phyloP scores from a whole-genome alignment of 2,113 vertebrate species.

The Gulo gulo region DNA sequence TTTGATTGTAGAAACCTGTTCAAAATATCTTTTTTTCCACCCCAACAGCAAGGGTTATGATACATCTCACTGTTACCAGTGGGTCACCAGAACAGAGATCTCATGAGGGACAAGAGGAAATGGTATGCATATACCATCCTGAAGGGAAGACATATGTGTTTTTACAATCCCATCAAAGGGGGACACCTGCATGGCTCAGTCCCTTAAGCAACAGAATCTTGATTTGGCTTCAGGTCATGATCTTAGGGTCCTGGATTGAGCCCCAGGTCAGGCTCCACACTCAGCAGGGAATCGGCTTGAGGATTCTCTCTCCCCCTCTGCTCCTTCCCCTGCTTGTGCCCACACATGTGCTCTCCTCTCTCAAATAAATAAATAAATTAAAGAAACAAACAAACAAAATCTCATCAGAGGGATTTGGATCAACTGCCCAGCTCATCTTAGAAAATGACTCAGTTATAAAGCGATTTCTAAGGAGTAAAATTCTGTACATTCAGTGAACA shows the following conservation, averaged over 20 bases:
- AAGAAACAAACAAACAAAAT: not conserved
- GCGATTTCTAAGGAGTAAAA: not conserved
- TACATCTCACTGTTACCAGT: not conserved
- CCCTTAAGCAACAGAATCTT: not conserved
- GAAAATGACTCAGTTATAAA: not conserved
- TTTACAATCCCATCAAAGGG: not conserved
- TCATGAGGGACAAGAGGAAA: not conserved
- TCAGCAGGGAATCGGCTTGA: not conserved
- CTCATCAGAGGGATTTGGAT: not conserved
- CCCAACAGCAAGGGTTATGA: not conserved
- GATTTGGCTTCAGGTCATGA: not conserved
- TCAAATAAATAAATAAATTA: not conserved
- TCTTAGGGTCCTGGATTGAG: not conserved
- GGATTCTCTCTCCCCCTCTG: not conserved
- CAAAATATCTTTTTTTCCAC: not conserved
- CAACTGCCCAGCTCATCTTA: not conserved
- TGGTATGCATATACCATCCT: not conserved
- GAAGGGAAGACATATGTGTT: not conserved
- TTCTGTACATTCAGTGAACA: not conserved
- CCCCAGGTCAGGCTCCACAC: not conserved
- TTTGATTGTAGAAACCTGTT: not conserved
- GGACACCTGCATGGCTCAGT: not conserved
- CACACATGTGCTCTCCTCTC: not conserved
- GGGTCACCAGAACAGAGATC: not conserved
- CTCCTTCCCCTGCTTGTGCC: not conserved